Evolutionary conservation across 2,113 vertebrate species (phyloP).

Genomic region (Anser brachyrhynchus): DNA sequence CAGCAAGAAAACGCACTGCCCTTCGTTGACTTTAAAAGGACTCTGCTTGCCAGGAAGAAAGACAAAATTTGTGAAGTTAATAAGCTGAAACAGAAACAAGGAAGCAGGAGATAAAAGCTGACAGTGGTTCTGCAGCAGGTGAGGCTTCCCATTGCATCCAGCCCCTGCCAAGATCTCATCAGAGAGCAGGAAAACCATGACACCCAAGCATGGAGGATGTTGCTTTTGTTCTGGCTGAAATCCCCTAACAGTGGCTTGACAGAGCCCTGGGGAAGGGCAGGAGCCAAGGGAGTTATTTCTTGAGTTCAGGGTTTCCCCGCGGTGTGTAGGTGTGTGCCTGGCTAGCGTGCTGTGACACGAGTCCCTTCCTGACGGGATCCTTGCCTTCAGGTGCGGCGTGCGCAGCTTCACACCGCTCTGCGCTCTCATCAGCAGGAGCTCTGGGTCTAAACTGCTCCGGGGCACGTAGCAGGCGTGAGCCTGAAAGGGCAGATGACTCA

Average conservation of each 20-base stretch:
- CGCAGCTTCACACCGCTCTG: fast-evolving
- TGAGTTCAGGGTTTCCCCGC: not conserved
- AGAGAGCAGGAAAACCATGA: not conserved
- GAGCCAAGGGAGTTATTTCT: not conserved
- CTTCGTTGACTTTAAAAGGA: not conserved
- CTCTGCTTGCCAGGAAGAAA: not conserved
- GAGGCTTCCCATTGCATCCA: not conserved
- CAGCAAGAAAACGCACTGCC: not conserved
- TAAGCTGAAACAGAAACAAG: not conserved
- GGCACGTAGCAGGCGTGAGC: fast-evolving
- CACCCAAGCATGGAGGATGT: not conserved
- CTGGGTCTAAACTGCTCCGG: not conserved
- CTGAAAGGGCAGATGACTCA: not conserved
- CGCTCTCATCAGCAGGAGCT: not conserved
- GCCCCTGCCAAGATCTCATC: not conserved
- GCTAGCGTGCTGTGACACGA: not conserved
- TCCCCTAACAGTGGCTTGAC: not conserved
- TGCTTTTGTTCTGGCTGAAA: not conserved
- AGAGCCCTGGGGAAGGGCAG: not conserved
- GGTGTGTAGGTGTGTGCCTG: not conserved
- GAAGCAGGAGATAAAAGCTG: not conserved
- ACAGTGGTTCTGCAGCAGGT: not conserved
- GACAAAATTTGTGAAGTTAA: not conserved
- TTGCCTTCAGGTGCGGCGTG: not conserved
- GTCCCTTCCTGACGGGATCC: not conserved